Evolutionary conservation across 2,888 invertebrate genomes (phyloP).

Genomic region (Diogma glabrata): DNA sequence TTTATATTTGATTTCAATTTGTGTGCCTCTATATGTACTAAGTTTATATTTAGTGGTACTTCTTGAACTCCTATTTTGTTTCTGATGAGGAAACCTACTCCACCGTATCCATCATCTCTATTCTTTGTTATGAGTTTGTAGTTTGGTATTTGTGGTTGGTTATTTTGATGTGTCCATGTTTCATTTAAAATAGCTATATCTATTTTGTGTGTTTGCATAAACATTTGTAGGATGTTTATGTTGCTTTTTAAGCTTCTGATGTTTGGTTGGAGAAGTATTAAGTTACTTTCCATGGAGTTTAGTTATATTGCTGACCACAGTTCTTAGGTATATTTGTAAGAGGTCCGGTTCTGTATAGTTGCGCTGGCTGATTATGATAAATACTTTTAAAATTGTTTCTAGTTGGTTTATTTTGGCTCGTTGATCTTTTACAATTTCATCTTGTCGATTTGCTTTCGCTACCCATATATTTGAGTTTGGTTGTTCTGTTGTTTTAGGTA

Average conservation of each 20-base stretch:
- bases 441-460: background rate
- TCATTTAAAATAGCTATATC: background rate
- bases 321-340: background rate
- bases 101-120: background rate
- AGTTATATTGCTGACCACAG: background rate
- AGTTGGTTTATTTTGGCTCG: too few species aligned
- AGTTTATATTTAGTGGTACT: background rate
- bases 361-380: background rate
- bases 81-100: background rate
- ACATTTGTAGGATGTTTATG: background rate
- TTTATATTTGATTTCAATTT: background rate
- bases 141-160: background rate
- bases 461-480: too few species aligned
- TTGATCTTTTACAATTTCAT: background rate
- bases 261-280: background rate
- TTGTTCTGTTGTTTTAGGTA: background rate
- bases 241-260: background rate
- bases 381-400: background rate
- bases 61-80: background rate
- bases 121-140: background rate
- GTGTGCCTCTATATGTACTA: background rate
- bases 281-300: background rate
- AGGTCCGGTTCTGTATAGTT: background rate
- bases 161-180: background rate
- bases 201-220: background rate